phyloP scores from a whole-genome alignment of 1,140 invertebrate genomes.

The Lethrus apterus region DNA sequence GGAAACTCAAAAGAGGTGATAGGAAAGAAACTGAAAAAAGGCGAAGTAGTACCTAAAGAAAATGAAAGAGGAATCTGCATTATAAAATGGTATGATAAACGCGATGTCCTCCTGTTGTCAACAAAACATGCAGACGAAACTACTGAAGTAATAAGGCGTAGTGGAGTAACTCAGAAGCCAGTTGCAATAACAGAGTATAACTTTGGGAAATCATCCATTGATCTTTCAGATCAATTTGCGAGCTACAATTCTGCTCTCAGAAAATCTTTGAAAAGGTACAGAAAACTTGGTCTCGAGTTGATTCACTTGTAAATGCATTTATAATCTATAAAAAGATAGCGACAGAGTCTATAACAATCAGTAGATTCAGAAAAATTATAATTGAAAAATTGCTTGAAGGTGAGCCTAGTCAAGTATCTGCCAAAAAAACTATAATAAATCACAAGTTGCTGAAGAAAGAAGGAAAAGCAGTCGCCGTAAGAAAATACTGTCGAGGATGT shows the following conservation, averaged over 20 bases:
- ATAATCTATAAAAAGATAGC: too few species aligned
- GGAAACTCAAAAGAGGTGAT: conserved; percentile 1
- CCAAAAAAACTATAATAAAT: not conserved
- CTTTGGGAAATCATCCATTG: conserved; percentile 31
- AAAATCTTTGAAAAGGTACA: conserved; percentile 21
- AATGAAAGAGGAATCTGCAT: conserved; percentile 10
- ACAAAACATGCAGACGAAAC: conserved; percentile 23
- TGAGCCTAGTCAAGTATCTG: not conserved
- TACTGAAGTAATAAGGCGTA: not conserved
- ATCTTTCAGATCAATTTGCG: conserved; percentile 24
- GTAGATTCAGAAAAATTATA: not conserved
- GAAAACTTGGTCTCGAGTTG: conserved; percentile 7
- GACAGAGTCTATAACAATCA: not conserved
- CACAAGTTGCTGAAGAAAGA: not conserved
- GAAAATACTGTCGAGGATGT: not conserved
- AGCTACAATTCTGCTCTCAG: conserved; percentile 19
- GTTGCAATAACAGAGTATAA: conserved; percentile 39
- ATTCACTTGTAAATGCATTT: conserved; percentile 12
- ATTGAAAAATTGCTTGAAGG: not conserved
- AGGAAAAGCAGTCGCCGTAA: not conserved
- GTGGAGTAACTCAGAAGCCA: conserved; percentile 34
- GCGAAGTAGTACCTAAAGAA: conserved; percentile 9
- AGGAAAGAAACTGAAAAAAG: conserved; percentile 1
- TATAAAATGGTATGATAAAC: conserved; percentile 28
- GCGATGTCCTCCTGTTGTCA: conserved; percentile 21